phyloP scores from a whole-genome alignment of 2,888 invertebrate genomes.

The Heteromurus nitidus region DNA sequence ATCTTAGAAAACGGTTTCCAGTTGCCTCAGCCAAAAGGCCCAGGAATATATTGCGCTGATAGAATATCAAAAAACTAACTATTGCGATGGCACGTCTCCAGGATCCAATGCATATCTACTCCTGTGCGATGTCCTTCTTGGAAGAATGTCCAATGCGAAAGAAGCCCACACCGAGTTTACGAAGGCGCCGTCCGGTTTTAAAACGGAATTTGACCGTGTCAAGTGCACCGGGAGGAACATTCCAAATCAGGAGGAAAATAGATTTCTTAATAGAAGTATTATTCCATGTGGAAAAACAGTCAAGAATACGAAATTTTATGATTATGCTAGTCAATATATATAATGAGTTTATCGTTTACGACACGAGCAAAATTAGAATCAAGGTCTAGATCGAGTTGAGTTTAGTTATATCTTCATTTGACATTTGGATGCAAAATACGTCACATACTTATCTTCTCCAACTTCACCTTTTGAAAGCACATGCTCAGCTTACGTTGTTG shows the following conservation, averaged over 20 bases:
- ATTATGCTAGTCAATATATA: neutral
- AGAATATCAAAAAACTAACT: neutral
- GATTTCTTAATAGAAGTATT: neutral
- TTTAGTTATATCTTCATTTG: too few species aligned
- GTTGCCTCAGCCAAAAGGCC: neutral
- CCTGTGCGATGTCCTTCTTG: neutral
- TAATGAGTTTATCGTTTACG: neutral
- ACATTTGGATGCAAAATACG: too few species aligned
- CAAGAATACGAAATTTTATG: neutral
- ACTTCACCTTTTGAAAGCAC: too few species aligned
- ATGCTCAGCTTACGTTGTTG: too few species aligned
- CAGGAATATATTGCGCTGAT: too few species aligned
- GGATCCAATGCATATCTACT: conserved; percentile 3
- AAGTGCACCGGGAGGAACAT: neutral
- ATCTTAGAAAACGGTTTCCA: neutral
- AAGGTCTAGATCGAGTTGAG: too few species aligned
- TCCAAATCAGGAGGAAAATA: neutral
- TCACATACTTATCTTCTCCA: too few species aligned
- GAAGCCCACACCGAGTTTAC: neutral
- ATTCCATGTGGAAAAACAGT: conserved; percentile 9
- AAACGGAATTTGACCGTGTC: neutral
- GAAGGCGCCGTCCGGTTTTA: neutral
- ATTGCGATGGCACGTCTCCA: neutral
- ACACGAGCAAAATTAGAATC: neutral
- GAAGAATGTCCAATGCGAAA: neutral